A percentile compares a stretch with the other conserved stretches of the same genome.
Evolutionary conservation across 1,140 invertebrate genomes (phyloP).

Genomic region (Papilio xuthus): DNA sequence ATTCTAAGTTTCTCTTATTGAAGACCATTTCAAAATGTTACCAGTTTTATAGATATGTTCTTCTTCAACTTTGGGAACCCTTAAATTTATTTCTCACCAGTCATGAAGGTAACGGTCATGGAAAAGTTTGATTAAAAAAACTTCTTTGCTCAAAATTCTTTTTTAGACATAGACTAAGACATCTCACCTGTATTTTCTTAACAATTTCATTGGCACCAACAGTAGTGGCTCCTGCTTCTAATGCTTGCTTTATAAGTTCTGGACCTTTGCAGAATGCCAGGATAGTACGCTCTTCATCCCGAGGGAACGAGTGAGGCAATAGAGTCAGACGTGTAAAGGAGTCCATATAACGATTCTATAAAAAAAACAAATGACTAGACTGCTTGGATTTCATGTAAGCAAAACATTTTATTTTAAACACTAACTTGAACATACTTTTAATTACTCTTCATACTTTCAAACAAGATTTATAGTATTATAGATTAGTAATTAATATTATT

Average conservation of each 20-base stretch:
- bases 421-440: too few relatives aligned
- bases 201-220: constrained; percentile 87
- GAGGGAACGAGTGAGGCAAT: constrained; percentile 85
- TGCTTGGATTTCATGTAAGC: too few relatives aligned
- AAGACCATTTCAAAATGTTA: background rate
- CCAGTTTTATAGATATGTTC: background rate
- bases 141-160: background rate
- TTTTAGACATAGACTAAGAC: background rate
- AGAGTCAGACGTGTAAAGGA: constrained; percentile 83
- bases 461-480: too few relatives aligned
- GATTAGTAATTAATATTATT: too few relatives aligned
- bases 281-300: constrained; percentile 84
- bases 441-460: too few relatives aligned
- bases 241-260: constrained; percentile 82
- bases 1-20: background rate
- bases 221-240: constrained; percentile 85
- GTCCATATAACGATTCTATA: constrained; percentile 84
- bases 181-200: constrained; percentile 86
- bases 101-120: too few relatives aligned
- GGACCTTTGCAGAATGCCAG: constrained; percentile 87
- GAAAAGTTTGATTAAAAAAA: too few relatives aligned
- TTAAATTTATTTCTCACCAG: too few relatives aligned
- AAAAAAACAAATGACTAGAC: constrained; percentile 30
- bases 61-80: too few relatives aligned
- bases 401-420: too few relatives aligned